phyloP scores from a whole-genome alignment of 2,113 vertebrate genomes.

The Ameiurus melas region DNA sequence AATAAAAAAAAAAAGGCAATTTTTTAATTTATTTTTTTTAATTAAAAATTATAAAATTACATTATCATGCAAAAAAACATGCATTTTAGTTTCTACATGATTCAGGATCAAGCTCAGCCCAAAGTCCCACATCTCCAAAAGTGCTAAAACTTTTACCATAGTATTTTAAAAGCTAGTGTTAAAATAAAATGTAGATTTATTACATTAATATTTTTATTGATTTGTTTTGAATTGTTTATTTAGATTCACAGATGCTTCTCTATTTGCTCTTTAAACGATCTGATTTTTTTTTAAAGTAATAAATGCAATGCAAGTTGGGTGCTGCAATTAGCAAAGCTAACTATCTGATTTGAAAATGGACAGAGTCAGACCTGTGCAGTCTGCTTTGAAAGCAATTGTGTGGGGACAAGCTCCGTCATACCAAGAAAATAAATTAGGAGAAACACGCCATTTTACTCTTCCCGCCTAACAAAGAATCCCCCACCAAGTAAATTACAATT shows the following conservation, averaged over 20 bases:
- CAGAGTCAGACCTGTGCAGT: not conserved
- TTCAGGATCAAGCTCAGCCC: conserved; percentile 32
- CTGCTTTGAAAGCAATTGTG: not conserved
- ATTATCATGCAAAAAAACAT: conserved; percentile 65
- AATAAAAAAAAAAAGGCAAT: not conserved
- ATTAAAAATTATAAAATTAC: not conserved
- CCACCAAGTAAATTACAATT: too few species aligned
- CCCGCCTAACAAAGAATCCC: not conserved
- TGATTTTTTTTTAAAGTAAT: not conserved
- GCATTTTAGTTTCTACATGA: conserved; percentile 33
- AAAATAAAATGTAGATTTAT: not conserved
- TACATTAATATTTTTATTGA: not conserved
- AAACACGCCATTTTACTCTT: not conserved
- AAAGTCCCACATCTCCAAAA: conserved; percentile 35
- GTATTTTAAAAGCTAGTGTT: conserved; percentile 7
- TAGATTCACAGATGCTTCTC: not conserved
- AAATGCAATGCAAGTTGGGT: not conserved
- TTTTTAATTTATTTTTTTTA: too few species aligned
- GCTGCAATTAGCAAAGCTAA: not conserved
- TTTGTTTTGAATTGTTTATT: not conserved
- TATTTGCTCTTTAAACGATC: not conserved
- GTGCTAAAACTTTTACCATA: conserved; percentile 1
- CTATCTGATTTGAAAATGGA: not conserved
- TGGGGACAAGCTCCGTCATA: not conserved
- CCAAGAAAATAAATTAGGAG: not conserved